phyloP scores from a whole-genome alignment of 1,140 invertebrate species.

The Drosophila mayri region DNA sequence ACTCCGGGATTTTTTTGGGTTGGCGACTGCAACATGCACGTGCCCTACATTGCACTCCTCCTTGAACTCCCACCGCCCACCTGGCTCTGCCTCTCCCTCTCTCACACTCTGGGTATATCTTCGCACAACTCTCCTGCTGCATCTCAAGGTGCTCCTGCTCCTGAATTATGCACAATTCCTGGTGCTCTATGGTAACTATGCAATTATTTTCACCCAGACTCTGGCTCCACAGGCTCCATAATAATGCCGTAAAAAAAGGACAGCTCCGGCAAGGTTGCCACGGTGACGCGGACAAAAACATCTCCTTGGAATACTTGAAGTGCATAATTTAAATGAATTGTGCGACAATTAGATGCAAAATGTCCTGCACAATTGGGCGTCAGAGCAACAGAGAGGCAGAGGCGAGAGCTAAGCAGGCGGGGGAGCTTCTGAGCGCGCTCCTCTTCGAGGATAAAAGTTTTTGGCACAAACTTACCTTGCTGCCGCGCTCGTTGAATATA shows the following conservation, averaged over 20 bases:
- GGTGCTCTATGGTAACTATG: constrained; percentile 66
- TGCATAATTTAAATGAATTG: constrained; percentile 70
- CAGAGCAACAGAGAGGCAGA: constrained; percentile 1
- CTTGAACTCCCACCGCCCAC: not conserved
- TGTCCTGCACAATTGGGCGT: constrained; percentile 43
- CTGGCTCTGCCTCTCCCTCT: not conserved
- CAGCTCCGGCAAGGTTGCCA: constrained; percentile 31
- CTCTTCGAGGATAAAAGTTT: constrained; percentile 17
- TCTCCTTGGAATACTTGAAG: constrained; percentile 46
- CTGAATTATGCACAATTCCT: constrained; percentile 57
- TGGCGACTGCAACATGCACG: constrained; percentile 53
- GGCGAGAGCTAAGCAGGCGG: constrained; percentile 12
- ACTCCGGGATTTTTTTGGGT: constrained; percentile 16
- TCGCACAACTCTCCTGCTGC: constrained; percentile 9
- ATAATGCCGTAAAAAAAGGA: constrained; percentile 33
- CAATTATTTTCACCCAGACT: constrained; percentile 64
- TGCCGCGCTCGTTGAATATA: constrained; percentile 99
- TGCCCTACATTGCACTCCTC: constrained; percentile 34
- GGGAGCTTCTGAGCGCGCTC: constrained; percentile 8
- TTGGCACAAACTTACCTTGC: constrained; percentile 94
- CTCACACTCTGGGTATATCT: not conserved
- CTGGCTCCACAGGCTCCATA: constrained; percentile 23
- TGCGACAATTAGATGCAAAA: constrained; percentile 65
- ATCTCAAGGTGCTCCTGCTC: constrained; percentile 48
- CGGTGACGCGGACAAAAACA: constrained; percentile 41